Percentiles rank a stretch among this genome's conserved stretches.
Conservation (phyloP, 2,797 vertebrate species). For the Scyliorhinus canicula region DNA sequence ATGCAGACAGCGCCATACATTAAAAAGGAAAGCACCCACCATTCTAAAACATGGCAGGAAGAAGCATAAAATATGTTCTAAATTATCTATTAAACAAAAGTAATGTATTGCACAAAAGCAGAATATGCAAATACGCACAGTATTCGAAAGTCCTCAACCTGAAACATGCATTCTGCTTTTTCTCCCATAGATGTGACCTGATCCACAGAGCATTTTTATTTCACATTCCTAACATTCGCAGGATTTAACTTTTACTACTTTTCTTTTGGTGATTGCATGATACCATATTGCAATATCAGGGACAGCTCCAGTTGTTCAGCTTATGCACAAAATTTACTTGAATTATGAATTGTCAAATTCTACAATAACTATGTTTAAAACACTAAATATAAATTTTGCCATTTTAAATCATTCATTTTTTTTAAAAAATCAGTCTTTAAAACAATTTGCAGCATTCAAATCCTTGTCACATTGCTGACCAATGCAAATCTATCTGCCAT, state of each 20-base stretch:
- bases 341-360: neutral
- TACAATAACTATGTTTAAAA: slow-evolving; percentile 49
- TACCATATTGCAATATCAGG: neutral
- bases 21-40: neutral
- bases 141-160: neutral
- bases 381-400: slow-evolving; percentile 44
- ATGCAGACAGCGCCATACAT: neutral
- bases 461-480: neutral
- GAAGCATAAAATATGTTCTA: too few species aligned
- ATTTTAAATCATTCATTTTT: neutral
- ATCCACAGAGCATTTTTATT: neutral
- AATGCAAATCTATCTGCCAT: slow-evolving; percentile 40
- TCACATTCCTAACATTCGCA: neutral
- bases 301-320: neutral
- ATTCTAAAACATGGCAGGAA: neutral
- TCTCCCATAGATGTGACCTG: neutral
- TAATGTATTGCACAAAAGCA: too few species aligned
- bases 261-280: neutral
- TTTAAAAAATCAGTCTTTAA: too few species aligned
- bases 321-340: neutral
- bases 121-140: too few species aligned
- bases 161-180: neutral
- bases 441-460: neutral
- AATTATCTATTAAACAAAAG: too few species aligned
- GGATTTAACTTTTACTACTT: neutral